Conservation (phyloP, 1,140 invertebrate species). For the Bombyx mandarina region DNA sequence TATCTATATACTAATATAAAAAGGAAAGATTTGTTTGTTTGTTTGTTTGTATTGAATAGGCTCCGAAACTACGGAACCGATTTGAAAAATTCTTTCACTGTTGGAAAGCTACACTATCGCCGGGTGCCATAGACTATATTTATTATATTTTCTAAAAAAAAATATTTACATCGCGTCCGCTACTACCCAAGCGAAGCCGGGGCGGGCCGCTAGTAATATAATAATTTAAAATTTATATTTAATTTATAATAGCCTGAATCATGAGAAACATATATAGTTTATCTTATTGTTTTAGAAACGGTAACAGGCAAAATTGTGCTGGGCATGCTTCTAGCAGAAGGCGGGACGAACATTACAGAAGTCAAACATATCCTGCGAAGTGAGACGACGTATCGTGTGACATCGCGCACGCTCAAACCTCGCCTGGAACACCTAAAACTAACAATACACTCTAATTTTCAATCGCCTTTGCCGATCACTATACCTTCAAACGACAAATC, state of each 20-base stretch:
- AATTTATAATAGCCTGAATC: not conserved
- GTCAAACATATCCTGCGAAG: slow-evolving; percentile 45
- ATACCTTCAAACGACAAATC: slow-evolving; percentile 35
- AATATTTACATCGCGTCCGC: no score
- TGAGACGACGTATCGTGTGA: slow-evolving; percentile 36
- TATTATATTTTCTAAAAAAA: no score
- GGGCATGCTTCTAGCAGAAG: slow-evolving; percentile 42
- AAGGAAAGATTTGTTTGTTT: no score
- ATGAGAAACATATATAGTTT: not conserved
- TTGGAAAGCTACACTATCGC: no score
- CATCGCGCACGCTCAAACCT: slow-evolving; percentile 33
- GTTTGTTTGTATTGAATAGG: no score
- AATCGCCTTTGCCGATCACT: slow-evolving; percentile 41
- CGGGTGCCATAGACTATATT: no score
- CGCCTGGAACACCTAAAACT: slow-evolving; percentile 35
- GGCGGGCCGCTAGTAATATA: no score
- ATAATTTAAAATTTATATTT: no score
- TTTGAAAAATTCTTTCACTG: no score
- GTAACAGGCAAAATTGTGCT: slow-evolving; percentile 47
- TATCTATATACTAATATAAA: no score
- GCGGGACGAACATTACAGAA: slow-evolving; percentile 46
- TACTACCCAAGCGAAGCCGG: no score
- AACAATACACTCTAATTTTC: slow-evolving; percentile 31
- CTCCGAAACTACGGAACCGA: no score
- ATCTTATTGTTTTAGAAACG: slow-evolving; percentile 32